Evolutionary conservation across 1,140 invertebrate genomes (phyloP).

Genomic region (Sitophilus oryzae): DNA sequence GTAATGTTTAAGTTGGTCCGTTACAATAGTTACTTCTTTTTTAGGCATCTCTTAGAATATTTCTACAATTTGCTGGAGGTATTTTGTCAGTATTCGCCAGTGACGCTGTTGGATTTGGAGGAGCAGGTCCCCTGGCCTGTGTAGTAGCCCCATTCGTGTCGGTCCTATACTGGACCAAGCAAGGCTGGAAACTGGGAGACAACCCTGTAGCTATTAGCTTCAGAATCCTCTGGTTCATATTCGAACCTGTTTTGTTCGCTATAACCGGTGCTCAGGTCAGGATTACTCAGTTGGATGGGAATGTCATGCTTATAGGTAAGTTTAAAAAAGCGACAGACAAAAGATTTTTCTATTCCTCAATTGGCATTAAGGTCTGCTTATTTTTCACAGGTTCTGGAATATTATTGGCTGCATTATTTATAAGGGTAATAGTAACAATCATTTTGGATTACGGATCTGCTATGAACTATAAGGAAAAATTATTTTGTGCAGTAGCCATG

Average conservation of each 20-base stretch:
- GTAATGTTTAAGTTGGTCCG: too few relatives aligned
- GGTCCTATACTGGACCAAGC: slow-evolving; percentile 64
- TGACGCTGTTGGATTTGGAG: too few relatives aligned
- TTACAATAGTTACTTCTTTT: too few relatives aligned
- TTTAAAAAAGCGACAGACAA: not conserved
- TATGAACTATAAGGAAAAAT: slow-evolving; percentile 79
- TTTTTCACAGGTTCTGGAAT: slow-evolving; percentile 53
- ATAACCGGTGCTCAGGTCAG: slow-evolving; percentile 85
- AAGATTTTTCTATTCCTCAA: not conserved
- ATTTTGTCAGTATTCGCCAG: too few relatives aligned
- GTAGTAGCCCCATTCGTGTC: slow-evolving; percentile 79
- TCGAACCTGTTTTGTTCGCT: slow-evolving; percentile 86
- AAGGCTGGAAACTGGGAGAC: slow-evolving; percentile 77
- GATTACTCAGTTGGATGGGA: slow-evolving; percentile 56
- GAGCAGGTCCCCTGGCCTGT: too few relatives aligned
- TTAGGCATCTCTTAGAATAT: too few relatives aligned
- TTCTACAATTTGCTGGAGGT: too few relatives aligned
- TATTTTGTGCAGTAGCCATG: slow-evolving; percentile 84
- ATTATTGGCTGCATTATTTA: slow-evolving; percentile 52
- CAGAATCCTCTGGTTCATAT: slow-evolving; percentile 89
- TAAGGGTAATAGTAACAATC: slow-evolving; percentile 60
- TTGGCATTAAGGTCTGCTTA: slow-evolving; percentile 40
- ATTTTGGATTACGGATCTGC: slow-evolving; percentile 62
- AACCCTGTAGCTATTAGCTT: slow-evolving; percentile 78
- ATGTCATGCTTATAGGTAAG: slow-evolving; percentile 5